Percentiles rank a stretch among this genome's conserved stretches.
Evolutionary conservation across 2,113 vertebrate genomes (phyloP).

Genomic region (Muntiacus reevesi): DNA sequence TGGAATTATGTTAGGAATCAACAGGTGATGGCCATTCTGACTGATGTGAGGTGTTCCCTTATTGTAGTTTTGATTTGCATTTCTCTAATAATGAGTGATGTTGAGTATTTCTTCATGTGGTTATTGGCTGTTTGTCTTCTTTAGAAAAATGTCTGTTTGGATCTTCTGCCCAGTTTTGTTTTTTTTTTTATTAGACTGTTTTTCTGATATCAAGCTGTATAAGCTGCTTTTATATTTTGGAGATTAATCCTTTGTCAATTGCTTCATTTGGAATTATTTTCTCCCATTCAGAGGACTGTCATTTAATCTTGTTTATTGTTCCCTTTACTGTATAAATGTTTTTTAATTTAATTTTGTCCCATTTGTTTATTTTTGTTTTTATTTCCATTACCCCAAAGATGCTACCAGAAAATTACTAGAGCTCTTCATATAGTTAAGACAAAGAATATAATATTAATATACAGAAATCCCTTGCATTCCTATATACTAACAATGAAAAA

Average conservation of each 20-base stretch:
- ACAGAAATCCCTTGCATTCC: neutral
- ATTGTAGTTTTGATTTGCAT: neutral
- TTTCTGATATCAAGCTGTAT: neutral
- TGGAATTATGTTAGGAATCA: neutral
- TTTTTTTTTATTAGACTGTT: neutral
- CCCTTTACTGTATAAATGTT: neutral
- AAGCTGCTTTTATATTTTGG: neutral
- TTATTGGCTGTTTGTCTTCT: neutral
- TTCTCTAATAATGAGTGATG: neutral
- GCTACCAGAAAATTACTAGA: neutral
- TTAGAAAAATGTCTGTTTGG: neutral
- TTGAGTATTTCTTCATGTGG: neutral
- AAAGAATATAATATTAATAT: neutral
- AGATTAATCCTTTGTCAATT: neutral
- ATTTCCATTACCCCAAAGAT: neutral
- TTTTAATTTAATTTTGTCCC: neutral
- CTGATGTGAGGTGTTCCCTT: neutral
- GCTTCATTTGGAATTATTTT: neutral
- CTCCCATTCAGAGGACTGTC: neutral
- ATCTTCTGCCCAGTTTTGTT: neutral
- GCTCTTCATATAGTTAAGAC: neutral
- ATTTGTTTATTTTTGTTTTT: neutral
- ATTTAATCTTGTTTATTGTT: neutral
- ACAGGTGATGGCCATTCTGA: neutral
- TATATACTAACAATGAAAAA: neutral